Percentiles rank a stretch among this genome's conserved stretches.
These are phyloP conservation scores for Motacilla tschutschensis DNA, from an alignment of 2,113 vertebrate genomes.

Conservation along the genomic window DNA sequence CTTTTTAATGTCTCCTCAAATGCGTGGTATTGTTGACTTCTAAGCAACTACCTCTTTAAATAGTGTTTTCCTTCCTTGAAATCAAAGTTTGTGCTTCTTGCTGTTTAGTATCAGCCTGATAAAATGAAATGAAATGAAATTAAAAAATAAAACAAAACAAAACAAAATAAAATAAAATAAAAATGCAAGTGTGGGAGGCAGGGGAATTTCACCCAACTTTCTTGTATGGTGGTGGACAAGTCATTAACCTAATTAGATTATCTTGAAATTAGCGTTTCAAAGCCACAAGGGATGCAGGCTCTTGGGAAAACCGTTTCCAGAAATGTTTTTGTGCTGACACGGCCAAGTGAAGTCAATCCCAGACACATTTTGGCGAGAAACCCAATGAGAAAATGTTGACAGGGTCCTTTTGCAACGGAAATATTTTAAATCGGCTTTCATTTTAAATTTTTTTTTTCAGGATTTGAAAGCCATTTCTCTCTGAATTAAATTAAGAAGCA, in stretches of 20 bases:
- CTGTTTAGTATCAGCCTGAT: not conserved
- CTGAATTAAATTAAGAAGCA: not conserved
- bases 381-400: not conserved
- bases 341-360: not conserved
- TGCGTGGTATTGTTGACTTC: not conserved
- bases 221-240: not conserved
- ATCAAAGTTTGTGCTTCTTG: not conserved
- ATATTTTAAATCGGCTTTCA: not conserved
- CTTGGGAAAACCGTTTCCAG: not conserved
- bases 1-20: not conserved
- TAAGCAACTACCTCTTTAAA: not conserved
- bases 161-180: not conserved
- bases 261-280: not conserved
- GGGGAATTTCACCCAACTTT: not conserved
- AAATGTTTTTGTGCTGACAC: rapidly evolving
- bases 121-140: not conserved
- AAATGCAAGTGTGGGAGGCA: not conserved
- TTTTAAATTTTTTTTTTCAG: not conserved
- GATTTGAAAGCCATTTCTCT: not conserved
- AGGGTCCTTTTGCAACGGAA: not conserved
- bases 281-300: rapidly evolving
- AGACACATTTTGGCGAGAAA: not conserved
- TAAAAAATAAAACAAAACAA: not conserved
- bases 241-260: conserved; percentile 33
- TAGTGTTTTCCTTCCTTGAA: not conserved